Percentiles rank a stretch among this genome's conserved stretches.
phyloP scores from a whole-genome alignment of 2,888 invertebrate species.

The Itoplectis maculator region DNA sequence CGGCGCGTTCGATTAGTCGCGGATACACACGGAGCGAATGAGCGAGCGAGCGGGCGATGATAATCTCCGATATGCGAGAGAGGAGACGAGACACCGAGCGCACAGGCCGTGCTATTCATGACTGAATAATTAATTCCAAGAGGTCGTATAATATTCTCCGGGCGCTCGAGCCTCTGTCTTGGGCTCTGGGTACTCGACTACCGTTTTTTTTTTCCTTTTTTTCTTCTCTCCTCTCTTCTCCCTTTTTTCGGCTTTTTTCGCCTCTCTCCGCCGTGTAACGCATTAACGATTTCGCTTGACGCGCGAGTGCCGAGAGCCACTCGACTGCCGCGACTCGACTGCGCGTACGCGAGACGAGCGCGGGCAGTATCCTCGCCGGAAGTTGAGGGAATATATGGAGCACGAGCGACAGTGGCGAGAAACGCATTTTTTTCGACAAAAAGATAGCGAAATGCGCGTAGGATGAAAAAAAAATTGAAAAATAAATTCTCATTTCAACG shows the following conservation, averaged over 20 bases:
- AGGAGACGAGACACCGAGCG: slow-evolving; percentile 15
- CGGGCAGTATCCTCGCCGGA: not conserved
- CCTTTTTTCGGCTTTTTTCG: slow-evolving; percentile 6
- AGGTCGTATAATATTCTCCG: slow-evolving; percentile 52
- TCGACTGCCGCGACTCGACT: not conserved
- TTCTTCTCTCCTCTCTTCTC: not conserved
- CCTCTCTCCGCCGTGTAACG: not conserved
- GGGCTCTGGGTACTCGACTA: not conserved
- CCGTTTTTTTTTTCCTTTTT: not conserved
- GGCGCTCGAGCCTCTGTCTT: slow-evolving; percentile 8
- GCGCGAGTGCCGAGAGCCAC: slow-evolving; percentile 3
- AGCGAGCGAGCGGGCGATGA: not conserved
- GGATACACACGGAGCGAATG: slow-evolving; percentile 37
- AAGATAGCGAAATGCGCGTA: no score
- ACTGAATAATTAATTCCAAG: slow-evolving; percentile 61
- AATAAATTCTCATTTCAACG: no score
- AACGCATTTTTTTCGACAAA: no score
- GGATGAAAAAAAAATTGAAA: no score
- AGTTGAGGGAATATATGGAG: not conserved
- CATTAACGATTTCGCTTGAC: slow-evolving; percentile 20
- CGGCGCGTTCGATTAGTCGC: slow-evolving; percentile 29
- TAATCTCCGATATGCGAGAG: slow-evolving; percentile 58
- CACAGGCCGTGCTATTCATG: slow-evolving; percentile 30
- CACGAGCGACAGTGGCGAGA: no score
- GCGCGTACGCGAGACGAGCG: not conserved